Percentiles rank a stretch among this genome's conserved stretches.
Evolutionary conservation across 2,797 vertebrate genomes (phyloP).

Genomic region (Glyptemys insculpta): DNA sequence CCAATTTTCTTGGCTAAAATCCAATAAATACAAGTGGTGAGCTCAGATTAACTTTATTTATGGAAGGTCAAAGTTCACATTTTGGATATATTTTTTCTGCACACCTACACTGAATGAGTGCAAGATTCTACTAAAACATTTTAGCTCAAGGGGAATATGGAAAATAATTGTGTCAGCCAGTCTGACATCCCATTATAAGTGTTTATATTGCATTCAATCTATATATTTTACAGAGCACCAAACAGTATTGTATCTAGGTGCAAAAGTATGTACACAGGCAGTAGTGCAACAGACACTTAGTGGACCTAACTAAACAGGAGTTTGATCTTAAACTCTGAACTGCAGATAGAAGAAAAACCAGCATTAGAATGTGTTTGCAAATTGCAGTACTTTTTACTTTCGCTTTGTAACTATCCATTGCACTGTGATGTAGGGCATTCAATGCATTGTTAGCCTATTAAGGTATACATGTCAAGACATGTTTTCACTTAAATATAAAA

Average conservation of each 20-base stretch:
- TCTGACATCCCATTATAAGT: not conserved
- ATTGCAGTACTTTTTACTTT: not conserved
- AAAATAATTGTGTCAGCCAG: not conserved
- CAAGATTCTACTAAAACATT: not conserved
- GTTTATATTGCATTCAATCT: not conserved
- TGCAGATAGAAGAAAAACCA: not conserved
- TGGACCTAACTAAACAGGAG: not conserved
- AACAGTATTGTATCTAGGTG: not conserved
- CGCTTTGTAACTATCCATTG: slow-evolving; percentile 10
- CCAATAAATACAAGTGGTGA: not conserved
- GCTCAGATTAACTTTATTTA: slow-evolving; percentile 21
- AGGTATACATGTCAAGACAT: slow-evolving; percentile 68
- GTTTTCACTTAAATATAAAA: slow-evolving; percentile 52
- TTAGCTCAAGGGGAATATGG: not conserved
- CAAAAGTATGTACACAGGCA: rapidly evolving
- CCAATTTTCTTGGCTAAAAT: slow-evolving; percentile 4
- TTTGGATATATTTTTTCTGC: not conserved
- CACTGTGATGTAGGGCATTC: not conserved
- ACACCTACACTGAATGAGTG: rapidly evolving
- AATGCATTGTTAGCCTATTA: not conserved
- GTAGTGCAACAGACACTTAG: not conserved
- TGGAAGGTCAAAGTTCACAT: not conserved
- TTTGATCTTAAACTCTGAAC: not conserved
- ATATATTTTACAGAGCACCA: not conserved
- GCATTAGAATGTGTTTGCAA: not conserved